Conservation (phyloP, 2,797 vertebrate species). For the Myotis pilosus region DNA sequence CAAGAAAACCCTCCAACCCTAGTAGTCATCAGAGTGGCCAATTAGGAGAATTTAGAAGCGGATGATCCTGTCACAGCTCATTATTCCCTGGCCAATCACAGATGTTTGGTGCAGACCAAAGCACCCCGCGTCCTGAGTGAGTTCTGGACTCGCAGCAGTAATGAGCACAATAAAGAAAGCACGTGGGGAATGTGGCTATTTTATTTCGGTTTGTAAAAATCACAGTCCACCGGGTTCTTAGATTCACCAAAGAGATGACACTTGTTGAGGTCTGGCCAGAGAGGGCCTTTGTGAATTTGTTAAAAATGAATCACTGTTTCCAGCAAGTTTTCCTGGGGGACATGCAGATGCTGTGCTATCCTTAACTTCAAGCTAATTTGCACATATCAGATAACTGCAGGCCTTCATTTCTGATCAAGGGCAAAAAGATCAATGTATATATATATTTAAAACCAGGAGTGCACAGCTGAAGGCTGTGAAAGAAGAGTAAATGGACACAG, state of each 20-base stretch:
- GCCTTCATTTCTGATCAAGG: constrained; percentile 37
- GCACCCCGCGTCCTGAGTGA: background rate
- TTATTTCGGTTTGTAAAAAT: constrained; percentile 34
- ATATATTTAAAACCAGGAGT: background rate
- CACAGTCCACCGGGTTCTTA: background rate
- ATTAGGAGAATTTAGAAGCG: background rate
- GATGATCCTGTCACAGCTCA: background rate
- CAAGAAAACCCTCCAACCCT: background rate
- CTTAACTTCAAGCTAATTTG: constrained; percentile 53
- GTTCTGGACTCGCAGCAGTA: background rate
- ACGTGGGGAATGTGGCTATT: background rate
- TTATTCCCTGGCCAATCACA: background rate
- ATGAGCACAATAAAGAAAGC: background rate
- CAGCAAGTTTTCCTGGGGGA: background rate
- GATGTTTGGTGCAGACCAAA: background rate
- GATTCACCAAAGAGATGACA: constrained; percentile 10
- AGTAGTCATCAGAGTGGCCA: background rate
- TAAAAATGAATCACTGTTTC: constrained; percentile 27
- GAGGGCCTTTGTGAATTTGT: constrained; percentile 15
- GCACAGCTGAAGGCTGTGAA: background rate
- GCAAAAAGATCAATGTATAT: background rate
- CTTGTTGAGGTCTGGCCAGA: background rate
- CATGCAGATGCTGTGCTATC: background rate
- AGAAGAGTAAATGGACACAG: background rate
- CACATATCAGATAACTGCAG: background rate